These are phyloP conservation scores for Genyomyrus donnyi DNA, from an alignment of 2,113 vertebrate species.

Conservation along the genomic window DNA sequence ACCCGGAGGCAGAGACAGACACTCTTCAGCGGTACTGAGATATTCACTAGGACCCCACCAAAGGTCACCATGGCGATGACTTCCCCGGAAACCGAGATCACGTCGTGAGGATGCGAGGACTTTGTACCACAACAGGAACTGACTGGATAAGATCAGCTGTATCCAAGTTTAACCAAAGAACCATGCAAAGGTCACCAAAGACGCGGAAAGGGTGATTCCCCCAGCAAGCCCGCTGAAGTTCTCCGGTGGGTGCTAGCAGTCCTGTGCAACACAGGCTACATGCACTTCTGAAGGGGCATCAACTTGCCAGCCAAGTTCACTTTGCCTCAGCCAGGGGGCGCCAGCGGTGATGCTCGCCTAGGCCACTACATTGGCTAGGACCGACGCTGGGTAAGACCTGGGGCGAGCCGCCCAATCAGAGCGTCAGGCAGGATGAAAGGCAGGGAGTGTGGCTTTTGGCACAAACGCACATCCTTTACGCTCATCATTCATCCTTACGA, in stretches of 20 bases:
- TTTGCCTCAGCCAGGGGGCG: neutral
- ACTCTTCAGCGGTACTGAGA: conserved; percentile 73
- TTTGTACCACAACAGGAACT: neutral
- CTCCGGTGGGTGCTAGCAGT: neutral
- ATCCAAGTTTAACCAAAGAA: neutral
- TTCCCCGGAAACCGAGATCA: neutral
- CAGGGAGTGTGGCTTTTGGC: conserved; percentile 35
- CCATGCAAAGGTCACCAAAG: neutral
- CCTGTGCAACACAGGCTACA: neutral
- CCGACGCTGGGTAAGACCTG: neutral
- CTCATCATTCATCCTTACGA: conserved; percentile 1
- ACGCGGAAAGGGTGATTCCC: neutral
- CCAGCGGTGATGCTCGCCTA: neutral
- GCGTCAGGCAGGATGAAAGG: conserved; percentile 8
- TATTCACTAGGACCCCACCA: conserved; percentile 79
- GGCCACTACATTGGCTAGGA: neutral
- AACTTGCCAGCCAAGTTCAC: neutral
- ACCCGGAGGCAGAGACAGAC: conserved; percentile 76
- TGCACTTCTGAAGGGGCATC: neutral
- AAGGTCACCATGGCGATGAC: conserved; percentile 44
- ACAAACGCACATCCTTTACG: neutral
- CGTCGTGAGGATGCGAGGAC: neutral
- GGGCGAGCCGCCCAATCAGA: conserved; percentile 40
- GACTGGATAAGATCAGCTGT: neutral
- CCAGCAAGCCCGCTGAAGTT: neutral